Percentiles rank a stretch among this genome's conserved stretches.
Conservation (phyloP, 2,113 vertebrate species). For the Todiramphus chloris region DNA sequence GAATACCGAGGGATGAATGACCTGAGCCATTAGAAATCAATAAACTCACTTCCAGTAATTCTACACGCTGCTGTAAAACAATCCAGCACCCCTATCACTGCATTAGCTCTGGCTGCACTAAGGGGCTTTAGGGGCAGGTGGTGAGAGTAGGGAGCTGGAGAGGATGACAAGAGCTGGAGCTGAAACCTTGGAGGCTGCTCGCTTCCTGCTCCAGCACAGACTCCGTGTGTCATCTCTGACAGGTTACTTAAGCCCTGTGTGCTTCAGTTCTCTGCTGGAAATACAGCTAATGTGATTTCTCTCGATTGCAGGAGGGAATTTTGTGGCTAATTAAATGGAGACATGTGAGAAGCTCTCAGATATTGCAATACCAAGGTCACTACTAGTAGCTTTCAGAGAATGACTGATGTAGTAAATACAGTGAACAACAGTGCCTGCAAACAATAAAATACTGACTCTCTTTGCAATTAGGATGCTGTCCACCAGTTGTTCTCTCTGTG, state of each 20-base stretch:
- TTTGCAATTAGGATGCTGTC: not conserved
- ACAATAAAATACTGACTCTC: not conserved
- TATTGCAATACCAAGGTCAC: not conserved
- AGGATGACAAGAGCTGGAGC: not conserved
- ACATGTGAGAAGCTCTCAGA: not conserved
- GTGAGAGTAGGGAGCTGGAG: not conserved
- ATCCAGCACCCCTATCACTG: not conserved
- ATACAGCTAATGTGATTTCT: not conserved
- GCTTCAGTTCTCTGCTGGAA: not conserved
- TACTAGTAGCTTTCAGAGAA: not conserved
- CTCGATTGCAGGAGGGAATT: not conserved
- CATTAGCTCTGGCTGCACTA: not conserved
- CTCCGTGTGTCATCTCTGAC: not conserved
- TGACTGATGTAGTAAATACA: not conserved
- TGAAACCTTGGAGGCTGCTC: not conserved
- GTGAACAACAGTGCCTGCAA: not conserved
- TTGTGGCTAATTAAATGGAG: not conserved
- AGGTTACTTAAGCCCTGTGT: not conserved
- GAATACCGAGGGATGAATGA: not conserved
- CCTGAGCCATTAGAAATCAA: not conserved
- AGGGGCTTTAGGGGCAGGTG: rapidly evolving
- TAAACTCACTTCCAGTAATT: not conserved
- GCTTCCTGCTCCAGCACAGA: not conserved
- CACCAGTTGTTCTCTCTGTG: not conserved
- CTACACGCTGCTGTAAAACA: rapidly evolving